phyloP scores from a whole-genome alignment of 2,113 vertebrate species.

The Gavialis gangeticus region DNA sequence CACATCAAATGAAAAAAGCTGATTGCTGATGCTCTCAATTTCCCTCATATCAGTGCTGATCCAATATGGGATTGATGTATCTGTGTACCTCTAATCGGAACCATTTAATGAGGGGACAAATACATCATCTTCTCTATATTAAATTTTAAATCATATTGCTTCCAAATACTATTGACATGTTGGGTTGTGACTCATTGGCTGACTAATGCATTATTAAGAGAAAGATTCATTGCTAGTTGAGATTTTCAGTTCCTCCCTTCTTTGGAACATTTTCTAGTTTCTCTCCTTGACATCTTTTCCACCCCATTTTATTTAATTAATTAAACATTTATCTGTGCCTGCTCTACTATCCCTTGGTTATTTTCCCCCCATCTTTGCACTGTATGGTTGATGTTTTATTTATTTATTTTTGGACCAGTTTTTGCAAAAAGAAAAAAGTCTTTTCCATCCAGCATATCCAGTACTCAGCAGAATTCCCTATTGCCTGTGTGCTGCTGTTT shows the following conservation, averaged over 20 bases:
- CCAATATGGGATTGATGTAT: no score
- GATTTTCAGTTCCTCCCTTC: neutral
- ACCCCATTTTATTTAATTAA: neutral
- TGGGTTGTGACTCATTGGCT: neutral
- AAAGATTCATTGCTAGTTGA: neutral
- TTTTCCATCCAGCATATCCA: neutral
- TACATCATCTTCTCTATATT: neutral
- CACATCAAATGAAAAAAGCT: neutral
- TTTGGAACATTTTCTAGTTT: neutral
- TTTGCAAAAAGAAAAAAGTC: neutral
- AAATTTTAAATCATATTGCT: neutral
- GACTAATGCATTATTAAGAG: fast-evolving
- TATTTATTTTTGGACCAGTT: neutral
- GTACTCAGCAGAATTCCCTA: neutral
- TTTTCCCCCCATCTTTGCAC: neutral
- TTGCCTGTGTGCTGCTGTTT: neutral
- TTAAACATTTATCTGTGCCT: neutral
- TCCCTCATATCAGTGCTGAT: no score
- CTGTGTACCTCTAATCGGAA: no score
- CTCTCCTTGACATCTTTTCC: neutral
- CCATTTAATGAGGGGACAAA: neutral
- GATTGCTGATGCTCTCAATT: neutral
- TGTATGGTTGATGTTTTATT: neutral
- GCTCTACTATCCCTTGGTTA: neutral
- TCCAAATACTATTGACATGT: neutral